phyloP scores from a whole-genome alignment of 2,797 vertebrate species.

The Pipistrellus nathusii region DNA sequence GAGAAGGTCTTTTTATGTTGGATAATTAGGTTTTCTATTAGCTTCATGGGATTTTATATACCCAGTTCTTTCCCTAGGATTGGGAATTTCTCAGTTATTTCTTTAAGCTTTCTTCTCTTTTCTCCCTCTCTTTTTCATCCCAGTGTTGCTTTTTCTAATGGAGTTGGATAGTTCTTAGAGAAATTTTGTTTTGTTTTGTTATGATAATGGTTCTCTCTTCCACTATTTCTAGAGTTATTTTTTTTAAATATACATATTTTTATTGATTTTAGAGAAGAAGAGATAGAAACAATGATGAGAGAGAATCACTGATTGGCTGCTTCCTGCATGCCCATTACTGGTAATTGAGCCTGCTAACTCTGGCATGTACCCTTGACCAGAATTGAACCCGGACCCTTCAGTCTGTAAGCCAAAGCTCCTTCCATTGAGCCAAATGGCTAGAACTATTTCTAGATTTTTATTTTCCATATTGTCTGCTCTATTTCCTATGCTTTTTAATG shows the following conservation, averaged over 20 bases:
- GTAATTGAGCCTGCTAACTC: too few relatives aligned
- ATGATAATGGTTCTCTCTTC: not conserved
- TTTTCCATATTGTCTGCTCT: not conserved
- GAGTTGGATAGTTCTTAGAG: not conserved
- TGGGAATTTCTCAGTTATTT: not conserved
- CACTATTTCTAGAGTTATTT: not conserved
- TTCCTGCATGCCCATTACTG: too few relatives aligned
- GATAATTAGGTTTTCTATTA: not conserved
- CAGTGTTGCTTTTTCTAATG: not conserved
- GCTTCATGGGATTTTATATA: not conserved
- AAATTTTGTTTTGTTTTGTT: not conserved
- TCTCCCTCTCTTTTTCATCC: not conserved
- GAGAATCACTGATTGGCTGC: too few relatives aligned
- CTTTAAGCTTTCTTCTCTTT: not conserved
- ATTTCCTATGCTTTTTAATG: not conserved
- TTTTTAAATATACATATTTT: not conserved
- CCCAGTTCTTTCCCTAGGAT: not conserved
- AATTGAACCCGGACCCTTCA: too few relatives aligned
- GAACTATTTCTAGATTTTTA: not conserved
- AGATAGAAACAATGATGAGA: too few relatives aligned
- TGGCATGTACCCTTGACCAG: too few relatives aligned
- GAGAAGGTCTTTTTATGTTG: not conserved
- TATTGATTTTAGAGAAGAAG: too few relatives aligned
- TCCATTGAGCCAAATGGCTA: too few relatives aligned
- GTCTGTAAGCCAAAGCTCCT: too few relatives aligned